Evolutionary conservation across 2,797 vertebrate genomes (phyloP), one percentile per base, ranked within the genome.

Genomic region (Sebastiscus albofasciatus): DNA sequence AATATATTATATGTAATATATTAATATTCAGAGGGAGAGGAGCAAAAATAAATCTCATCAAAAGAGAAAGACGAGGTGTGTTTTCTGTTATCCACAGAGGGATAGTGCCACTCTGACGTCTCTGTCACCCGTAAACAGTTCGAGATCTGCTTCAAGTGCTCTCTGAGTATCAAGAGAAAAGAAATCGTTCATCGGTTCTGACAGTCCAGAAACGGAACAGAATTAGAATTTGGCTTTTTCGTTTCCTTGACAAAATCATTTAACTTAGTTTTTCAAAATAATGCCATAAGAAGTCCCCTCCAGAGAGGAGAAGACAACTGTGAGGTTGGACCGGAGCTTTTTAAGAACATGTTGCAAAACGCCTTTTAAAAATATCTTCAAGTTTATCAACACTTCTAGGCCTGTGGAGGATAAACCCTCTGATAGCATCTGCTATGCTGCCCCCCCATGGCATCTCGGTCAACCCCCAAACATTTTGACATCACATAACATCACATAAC

Each of bases 41-140:
- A n/a, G 54, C 46, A 74, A 84, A 92, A 88, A 76, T 58, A 77
- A 75, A 82, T 67, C 65, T 72, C 59, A 71, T 68, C 61, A 77
- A 82, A 81, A 82, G n/a, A 68, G 59, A 70, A 29, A 67, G 2
- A 14, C 27, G 33, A 18, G 12, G 8, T 31, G 49, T 46, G 24
- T 24, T 79, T 83, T 74, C 8, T 78, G n/a, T 85, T 79, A 79
- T 78, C 34, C 72, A 79, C 49, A 71, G 54, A 75, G 24, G 20
- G 26, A 78, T 26, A 34, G 24, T 67, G 52, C 66, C 36, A 59
- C 79, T 86, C 18, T 29, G 67, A 80, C 33, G 55, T 78, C 61
- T 52, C 61, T 77, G 56, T 82, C 62, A 72, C 16, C 54, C 24
- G 76, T 33, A 39, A 85, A 77, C 33, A 78, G 67, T 69, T 36